Base-by-base conservation (phyloP, 1,140 invertebrate species). In the Drosophila navojoa region DNA sequence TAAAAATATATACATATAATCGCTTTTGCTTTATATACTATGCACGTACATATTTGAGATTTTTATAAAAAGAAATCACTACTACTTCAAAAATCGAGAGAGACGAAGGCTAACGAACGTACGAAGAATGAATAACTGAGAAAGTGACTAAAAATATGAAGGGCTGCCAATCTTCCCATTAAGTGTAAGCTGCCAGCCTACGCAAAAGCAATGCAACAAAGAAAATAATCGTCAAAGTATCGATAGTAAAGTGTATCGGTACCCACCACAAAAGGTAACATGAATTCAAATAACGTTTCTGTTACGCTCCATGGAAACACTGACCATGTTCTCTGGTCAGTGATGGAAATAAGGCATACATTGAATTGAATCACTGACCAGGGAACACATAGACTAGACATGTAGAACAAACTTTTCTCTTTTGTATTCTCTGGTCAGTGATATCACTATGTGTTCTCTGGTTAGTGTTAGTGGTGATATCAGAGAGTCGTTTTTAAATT, bases 41-140 rank as follows among this genome's bases (percentile, higher is more conserved):
- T 77, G 64, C 82, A 74, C 85, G 64, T 82, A 74, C 85, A 77
- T 77, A 76, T 85, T 85, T 81, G 49, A 81, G 68, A 79, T 77
- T 87, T 64, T 87, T 81, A 70, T 80, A 85, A 75, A 85, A 79
- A 84, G 75, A 85, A 86, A 86, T 77, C 69, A 80, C 81, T 71
- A 85, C 72, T 70, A 86, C 74, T 73, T 77, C 71, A 67, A 64
- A 66, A 71, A 75, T 71, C 60, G 57, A 74, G 72, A 71, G 67
- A 71, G 68, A 71, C 68, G 68, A 75, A 75, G 59, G 69, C 58
- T 54, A 61, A 69, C 58, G 66, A 69, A 62, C 66, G 71, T 62
- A 57, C 62, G 71, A 70, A 74, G 58, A 70, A 70, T 69, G 64
- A 69, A 69, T 57, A 42, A 74, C 57, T 70, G 71, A 69, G 64